Evolutionary conservation across 2,888 invertebrate species (phyloP), one percentile per base, ranked within the genome.

Genomic region (Diarsia brunnea): DNA sequence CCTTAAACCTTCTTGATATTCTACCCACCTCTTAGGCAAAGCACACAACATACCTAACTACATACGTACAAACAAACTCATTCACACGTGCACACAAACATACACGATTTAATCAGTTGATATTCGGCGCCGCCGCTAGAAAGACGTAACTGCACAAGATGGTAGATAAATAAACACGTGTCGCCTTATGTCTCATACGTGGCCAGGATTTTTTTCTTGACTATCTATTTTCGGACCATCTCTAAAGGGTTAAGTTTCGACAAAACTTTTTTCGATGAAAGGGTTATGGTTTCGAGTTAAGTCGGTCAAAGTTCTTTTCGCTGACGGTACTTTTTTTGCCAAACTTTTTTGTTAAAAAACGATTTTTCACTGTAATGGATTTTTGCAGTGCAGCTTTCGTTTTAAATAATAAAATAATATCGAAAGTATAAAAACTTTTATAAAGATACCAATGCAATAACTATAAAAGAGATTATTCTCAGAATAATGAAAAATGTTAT

Each of bases 121-220:
- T 91, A 92, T 94, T 93, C 94, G 94, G 93, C 94, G 94, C 93
- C 94, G 94, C 93, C 94, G 94, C 93, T 93, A 93, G 92, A 94
- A 92, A 94, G 93, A 94, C 94, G 92, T 92, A 91, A 91, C 90
- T 90, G 90, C 91, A 91, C 86, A 89, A 91, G 94, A 94, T 94
- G 89, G 80, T 78, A 92, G 95, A 94, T 95, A 94, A 94, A 81
- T 86, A 88, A 63, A 94, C 94, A 94, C 94, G 94, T 95, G 95
- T 94, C 89, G 89, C 89, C 91, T 94, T 94, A 94, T 94, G 91
- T 90, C 88, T 88, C 75, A 89, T 93, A 95, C 95, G 95, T 95
- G 95, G 92, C 87, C 80, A 86, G 90, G 85, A 84, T 90, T 89
- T 90, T 88, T 81, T 88, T 87, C 79, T 53, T 43, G 31, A 58